These are phyloP conservation scores for Danio kyathit DNA, from an alignment of 2,797 vertebrate genomes.

Conservation along the genomic window DNA sequence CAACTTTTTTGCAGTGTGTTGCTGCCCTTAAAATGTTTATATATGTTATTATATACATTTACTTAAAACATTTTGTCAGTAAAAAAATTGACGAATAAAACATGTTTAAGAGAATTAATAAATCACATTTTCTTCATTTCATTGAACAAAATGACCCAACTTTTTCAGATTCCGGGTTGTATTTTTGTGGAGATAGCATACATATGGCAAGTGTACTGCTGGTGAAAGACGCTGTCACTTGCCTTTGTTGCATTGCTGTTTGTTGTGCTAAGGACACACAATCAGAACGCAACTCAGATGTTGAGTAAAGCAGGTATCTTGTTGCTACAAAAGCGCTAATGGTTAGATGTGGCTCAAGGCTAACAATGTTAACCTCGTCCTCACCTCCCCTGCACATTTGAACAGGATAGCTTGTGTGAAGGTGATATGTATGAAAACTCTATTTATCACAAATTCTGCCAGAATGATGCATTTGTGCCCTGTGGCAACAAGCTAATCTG, in stretches of 20 bases:
- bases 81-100: no score
- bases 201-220: background rate
- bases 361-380: constrained; percentile 1
- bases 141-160: no score
- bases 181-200: background rate
- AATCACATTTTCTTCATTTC: no score
- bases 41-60: no score
- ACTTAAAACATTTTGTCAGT: no score
- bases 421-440: constrained; percentile 58
- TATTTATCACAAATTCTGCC: constrained; percentile 67
- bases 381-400: constrained; percentile 26
- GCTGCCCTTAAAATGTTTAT: no score
- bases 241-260: constrained; percentile 30
- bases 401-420: background rate
- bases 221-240: constrained; percentile 20
- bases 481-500: constrained; percentile 67
- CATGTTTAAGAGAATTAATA: no score
- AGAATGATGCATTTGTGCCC: constrained; percentile 64
- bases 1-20: no score
- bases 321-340: constrained; percentile 37
- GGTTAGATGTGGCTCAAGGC: constrained; percentile 26
- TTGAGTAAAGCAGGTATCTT: constrained; percentile 27
- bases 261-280: constrained; percentile 43
- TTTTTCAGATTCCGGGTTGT: no score
- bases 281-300: constrained; percentile 25